Evolutionary conservation across 2,113 vertebrate genomes (phyloP), one percentile per base, ranked within the genome.

Genomic region (Thomomys bottae): DNA sequence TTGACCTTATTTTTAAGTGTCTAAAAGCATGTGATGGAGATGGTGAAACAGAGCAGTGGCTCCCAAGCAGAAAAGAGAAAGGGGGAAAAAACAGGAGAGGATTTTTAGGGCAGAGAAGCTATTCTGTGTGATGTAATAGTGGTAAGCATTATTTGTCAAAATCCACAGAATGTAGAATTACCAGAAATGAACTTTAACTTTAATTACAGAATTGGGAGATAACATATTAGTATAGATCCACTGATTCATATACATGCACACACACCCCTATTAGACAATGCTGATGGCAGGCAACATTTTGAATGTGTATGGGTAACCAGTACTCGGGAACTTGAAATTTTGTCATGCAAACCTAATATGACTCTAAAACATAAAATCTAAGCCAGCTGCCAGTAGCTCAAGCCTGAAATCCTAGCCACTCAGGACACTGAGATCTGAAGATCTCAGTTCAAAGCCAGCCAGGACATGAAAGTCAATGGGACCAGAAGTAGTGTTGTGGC

Each of bases 141-240:
- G 71, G 38, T 42, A 63, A 15, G 20, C 40, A 38, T 85, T 6
- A 54, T 64, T 64, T 70, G 34, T 94, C 83, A 87, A 90, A 90
- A 76, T 61, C 10, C 83, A 81, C 15, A 86, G 49, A 28, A 45
- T 59, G 28, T 49, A 86, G 32, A 54, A 54, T 54, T 54, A 82
- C 17, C 70, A 76, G 36, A 12, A 81, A 11, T 66, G 36, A 89
- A 87, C 17, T 64, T 38, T 68, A 81, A 57, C 7, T 23, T 40
- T 54, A 89, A 66, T 38, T 75, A 68, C 24, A 14, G 6, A 70
- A 81, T 0, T 76, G 9, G 79, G 36, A 45, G 45, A 79, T 59
- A 70, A 28, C 5, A 17, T 34, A 59, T 34, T 34, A 38, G 17
- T 67, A 34, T 20, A 61, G 28, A 18, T n/a, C 82, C 71, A 81